A percentile compares a stretch with the other conserved stretches of the same genome.
Evolutionary conservation across 2,888 invertebrate species (phyloP).

Genomic region (Chymomyza fuscimana): DNA sequence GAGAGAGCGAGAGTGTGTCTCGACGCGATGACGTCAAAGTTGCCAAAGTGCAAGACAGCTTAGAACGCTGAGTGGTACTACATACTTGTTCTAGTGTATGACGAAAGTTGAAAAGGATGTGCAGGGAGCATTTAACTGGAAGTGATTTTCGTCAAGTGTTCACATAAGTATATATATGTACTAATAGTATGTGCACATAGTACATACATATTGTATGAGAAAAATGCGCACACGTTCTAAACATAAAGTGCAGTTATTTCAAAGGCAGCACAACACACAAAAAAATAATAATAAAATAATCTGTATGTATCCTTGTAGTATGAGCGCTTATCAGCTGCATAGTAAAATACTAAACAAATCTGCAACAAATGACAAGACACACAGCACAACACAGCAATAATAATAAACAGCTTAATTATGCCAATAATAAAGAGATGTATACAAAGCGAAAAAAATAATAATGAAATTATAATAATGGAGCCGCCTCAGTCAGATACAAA

Average conservation of each 20-base stretch:
- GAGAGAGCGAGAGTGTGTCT: neutral
- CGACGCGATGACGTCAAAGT: conserved; percentile 39
- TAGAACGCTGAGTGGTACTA: neutral
- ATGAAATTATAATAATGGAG: neutral
- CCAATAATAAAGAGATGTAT: neutral
- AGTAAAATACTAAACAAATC: neutral
- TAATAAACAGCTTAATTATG: neutral
- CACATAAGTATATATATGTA: too few relatives aligned
- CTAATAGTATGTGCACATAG: too few relatives aligned
- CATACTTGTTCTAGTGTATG: neutral
- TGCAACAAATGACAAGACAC: conserved; percentile 25
- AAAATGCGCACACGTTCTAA: too few relatives aligned
- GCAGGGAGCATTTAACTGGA: conserved; percentile 44
- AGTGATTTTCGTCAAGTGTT: conserved; percentile 54
- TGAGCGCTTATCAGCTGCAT: neutral
- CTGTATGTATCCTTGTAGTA: too few relatives aligned
- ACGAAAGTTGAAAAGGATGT: conserved; percentile 43
- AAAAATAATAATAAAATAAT: too few relatives aligned
- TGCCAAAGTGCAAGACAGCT: conserved; percentile 46
- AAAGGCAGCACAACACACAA: too few relatives aligned
- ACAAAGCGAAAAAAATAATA: conserved; percentile 2
- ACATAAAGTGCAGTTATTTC: too few relatives aligned
- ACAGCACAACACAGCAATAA: neutral
- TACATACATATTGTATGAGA: neutral
- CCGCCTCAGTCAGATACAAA: neutral